phyloP scores from a whole-genome alignment of 2,888 invertebrate species.

The Drosophila anceps region DNA sequence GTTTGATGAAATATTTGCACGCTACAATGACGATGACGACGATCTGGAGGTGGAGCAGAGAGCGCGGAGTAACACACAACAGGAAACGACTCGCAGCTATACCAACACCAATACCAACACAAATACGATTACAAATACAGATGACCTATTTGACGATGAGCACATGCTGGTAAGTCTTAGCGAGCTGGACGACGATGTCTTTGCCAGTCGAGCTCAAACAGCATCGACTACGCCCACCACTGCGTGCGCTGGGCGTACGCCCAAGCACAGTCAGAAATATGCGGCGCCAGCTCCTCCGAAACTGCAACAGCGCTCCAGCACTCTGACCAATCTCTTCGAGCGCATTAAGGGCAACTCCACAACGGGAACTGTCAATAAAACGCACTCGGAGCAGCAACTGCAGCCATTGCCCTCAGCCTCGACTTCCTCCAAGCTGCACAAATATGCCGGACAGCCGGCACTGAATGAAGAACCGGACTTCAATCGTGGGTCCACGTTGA shows the following conservation, averaged over 20 bases:
- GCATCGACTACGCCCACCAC: slow-evolving; percentile 64
- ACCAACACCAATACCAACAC: slow-evolving; percentile 47
- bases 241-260: slow-evolving; percentile 67
- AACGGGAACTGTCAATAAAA: slow-evolving; percentile 53
- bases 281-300: slow-evolving; percentile 72
- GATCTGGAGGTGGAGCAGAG: slow-evolving; percentile 56
- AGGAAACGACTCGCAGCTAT: slow-evolving; percentile 35
- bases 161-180: slow-evolving; percentile 76
- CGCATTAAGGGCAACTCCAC: slow-evolving; percentile 69
- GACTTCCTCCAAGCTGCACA: slow-evolving; percentile 46
- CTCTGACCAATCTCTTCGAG: slow-evolving; percentile 82
- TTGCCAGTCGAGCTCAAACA: slow-evolving; percentile 63
- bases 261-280: slow-evolving; percentile 73
- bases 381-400: slow-evolving; percentile 71
- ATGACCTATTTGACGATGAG: slow-evolving; percentile 65
- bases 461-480: slow-evolving; percentile 78
- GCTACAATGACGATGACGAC: slow-evolving; percentile 79
- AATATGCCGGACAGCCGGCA: slow-evolving; percentile 71
- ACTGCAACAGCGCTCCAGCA: slow-evolving; percentile 70
- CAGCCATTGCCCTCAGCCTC: slow-evolving; percentile 24
- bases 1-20: slow-evolving; percentile 83
- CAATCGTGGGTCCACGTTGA: slow-evolving; percentile 84
- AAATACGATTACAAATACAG: slow-evolving; percentile 56
- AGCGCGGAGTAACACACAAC: neutral
- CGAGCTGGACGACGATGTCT: slow-evolving; percentile 77